These are phyloP conservation scores for Seriola quinqueradiata DNA, from an alignment of 2,113 vertebrate species.

Conservation along the genomic window DNA sequence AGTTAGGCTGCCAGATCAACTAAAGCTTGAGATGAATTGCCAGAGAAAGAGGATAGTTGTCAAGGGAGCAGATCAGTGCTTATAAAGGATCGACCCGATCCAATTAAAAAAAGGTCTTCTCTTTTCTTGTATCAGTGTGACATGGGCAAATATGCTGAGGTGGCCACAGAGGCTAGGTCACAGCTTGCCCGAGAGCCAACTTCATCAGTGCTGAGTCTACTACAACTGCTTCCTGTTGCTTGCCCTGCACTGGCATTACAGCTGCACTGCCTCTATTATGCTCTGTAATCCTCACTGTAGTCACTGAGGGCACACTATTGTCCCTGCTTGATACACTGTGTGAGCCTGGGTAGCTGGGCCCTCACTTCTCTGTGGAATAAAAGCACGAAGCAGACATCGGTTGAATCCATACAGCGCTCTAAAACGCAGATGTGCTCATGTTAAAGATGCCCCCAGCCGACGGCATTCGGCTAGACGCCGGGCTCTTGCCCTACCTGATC, in stretches of 20 bases:
- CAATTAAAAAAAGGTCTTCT: constrained; percentile 16
- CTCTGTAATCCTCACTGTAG: constrained; percentile 95
- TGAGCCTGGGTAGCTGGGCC: constrained; percentile 86
- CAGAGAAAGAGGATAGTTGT: neutral
- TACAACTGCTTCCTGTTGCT: constrained; percentile 93
- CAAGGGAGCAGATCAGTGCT: neutral
- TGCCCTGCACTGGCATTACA: constrained; percentile 92
- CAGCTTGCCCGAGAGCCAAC: constrained; percentile 86
- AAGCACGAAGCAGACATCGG: constrained; percentile 48
- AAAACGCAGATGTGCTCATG: constrained; percentile 32
- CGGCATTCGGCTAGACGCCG: constrained; percentile 53
- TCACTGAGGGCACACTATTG: constrained; percentile 90
- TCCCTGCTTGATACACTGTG: constrained; percentile 88
- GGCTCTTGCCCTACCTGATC: constrained; percentile 86
- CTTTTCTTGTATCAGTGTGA: constrained; percentile 19
- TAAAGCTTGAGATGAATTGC: neutral
- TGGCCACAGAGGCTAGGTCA: constrained; percentile 85
- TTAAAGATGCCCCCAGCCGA: constrained; percentile 50
- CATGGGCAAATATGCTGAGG: constrained; percentile 80
- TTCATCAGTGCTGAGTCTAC: constrained; percentile 93
- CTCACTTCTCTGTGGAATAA: constrained; percentile 75
- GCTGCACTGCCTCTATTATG: constrained; percentile 92
- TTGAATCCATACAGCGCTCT: constrained; percentile 17
- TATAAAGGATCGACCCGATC: neutral
- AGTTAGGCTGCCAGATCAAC: constrained; percentile 38